phyloP scores from a whole-genome alignment of 2,888 invertebrate species.

The Morinoia aosen region DNA sequence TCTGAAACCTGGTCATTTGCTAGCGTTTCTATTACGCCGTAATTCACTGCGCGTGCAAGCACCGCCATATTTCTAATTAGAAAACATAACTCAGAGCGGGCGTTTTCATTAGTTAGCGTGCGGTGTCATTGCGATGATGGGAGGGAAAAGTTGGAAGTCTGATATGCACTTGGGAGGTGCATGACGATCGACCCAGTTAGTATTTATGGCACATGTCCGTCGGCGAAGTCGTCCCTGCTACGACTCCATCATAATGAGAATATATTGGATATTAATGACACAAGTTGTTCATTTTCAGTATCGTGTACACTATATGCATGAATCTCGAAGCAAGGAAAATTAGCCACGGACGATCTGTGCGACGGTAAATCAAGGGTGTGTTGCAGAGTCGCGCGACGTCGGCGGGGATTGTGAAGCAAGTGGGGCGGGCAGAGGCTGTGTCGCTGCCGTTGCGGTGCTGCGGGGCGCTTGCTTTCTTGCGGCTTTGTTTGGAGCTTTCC shows the following conservation, averaged over 20 bases:
- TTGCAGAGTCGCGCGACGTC: neutral
- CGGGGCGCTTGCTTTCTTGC: neutral
- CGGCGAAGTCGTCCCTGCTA: neutral
- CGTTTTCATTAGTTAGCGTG: neutral
- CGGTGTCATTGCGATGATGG: neutral
- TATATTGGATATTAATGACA: neutral
- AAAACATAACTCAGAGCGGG: constrained; percentile 10
- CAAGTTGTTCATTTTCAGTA: neutral
- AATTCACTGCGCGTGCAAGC: neutral
- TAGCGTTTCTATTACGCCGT: neutral
- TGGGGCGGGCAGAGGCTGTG: neutral
- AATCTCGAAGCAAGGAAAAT: neutral
- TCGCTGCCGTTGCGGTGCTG: neutral
- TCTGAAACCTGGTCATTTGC: neutral
- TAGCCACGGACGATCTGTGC: neutral
- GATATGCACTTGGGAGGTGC: neutral
- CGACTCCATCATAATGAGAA: neutral
- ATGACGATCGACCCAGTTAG: neutral
- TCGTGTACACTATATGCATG: neutral
- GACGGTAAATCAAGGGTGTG: neutral
- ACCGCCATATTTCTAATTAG: constrained; percentile 9
- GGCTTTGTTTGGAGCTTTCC: neutral
- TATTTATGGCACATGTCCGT: constrained; percentile 12
- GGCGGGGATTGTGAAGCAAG: neutral
- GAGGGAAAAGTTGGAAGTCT: neutral